A percentile compares a stretch with the other conserved stretches of the same genome.
Conservation (phyloP, 92 coral and sea anemone species). For the Parazoanthus swiftii region DNA sequence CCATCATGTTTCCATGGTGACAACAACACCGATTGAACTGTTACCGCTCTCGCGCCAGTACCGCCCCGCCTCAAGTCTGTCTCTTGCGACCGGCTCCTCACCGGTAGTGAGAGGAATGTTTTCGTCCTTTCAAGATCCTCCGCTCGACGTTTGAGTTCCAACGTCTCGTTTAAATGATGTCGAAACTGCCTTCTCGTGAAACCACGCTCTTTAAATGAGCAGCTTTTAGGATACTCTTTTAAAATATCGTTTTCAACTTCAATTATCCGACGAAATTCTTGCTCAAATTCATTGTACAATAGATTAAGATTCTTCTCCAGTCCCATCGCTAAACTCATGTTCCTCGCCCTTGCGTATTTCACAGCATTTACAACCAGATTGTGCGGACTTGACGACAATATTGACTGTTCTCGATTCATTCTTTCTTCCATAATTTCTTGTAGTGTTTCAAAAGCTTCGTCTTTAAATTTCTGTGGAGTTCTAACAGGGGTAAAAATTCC, state of each 20-base stretch:
- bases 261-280: slow-evolving; percentile 74
- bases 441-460: slow-evolving; percentile 28
- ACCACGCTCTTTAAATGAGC: slow-evolving; percentile 24
- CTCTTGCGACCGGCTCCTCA: slow-evolving; percentile 20
- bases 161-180: slow-evolving; percentile 53
- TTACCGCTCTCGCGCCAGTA: neutral
- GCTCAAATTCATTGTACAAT: slow-evolving; percentile 70
- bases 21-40: neutral
- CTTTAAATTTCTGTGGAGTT: neutral
- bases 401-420: slow-evolving; percentile 71
- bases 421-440: slow-evolving; percentile 71
- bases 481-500: slow-evolving; percentile 1
- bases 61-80: neutral
- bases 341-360: slow-evolving; percentile 71
- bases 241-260: slow-evolving; percentile 66
- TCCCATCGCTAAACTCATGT: slow-evolving; percentile 53
- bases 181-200: slow-evolving; percentile 67
- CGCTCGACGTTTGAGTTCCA: slow-evolving; percentile 52
- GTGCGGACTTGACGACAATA: slow-evolving; percentile 82
- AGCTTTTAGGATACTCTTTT: slow-evolving; percentile 40
- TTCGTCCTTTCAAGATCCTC: slow-evolving; percentile 68
- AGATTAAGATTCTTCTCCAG: slow-evolving; percentile 61
- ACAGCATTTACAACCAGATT: slow-evolving; percentile 69
- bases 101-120: slow-evolving; percentile 65
- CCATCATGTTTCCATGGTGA: slow-evolving; percentile 74